A percentile compares a stretch with the other conserved stretches of the same genome.
Conservation (phyloP, 2,797 vertebrate genomes). For the Chelmon rostratus region DNA sequence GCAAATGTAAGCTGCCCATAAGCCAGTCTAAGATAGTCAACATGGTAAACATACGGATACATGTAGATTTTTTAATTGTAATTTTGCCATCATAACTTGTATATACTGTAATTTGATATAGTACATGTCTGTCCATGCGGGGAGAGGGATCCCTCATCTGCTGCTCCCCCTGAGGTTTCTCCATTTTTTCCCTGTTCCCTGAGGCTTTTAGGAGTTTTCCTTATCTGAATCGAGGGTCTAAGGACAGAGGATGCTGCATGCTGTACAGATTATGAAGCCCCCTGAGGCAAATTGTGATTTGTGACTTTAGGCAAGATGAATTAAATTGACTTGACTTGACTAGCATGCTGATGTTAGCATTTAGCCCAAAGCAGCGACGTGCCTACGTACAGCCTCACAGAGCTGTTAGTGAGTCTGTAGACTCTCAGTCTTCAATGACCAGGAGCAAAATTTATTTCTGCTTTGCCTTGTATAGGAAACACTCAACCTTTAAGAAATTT, state of each 20-base stretch:
- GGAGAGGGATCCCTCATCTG: neutral
- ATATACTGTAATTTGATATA: neutral
- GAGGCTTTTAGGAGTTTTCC: neutral
- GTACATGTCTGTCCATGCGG: neutral
- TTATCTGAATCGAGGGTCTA: neutral
- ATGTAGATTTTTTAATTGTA: neutral
- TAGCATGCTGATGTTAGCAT: neutral
- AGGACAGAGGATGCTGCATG: too few species aligned
- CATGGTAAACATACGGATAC: neutral
- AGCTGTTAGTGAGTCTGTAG: neutral
- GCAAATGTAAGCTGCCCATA: neutral
- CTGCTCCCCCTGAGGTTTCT: neutral
- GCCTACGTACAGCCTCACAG: neutral
- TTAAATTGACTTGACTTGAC: neutral
- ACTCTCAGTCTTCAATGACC: neutral
- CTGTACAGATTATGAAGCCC: neutral
- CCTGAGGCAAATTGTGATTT: neutral
- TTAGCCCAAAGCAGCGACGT: neutral
- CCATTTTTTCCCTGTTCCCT: neutral
- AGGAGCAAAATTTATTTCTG: neutral
- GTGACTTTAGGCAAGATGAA: neutral
- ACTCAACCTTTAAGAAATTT: neutral
- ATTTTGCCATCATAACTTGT: neutral
- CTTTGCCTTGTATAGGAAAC: neutral
- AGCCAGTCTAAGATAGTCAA: neutral